Evolutionary conservation across 2,797 vertebrate species (phyloP), one percentile per base, ranked within the genome.

Genomic region (Sebastes taczanowskii): DNA sequence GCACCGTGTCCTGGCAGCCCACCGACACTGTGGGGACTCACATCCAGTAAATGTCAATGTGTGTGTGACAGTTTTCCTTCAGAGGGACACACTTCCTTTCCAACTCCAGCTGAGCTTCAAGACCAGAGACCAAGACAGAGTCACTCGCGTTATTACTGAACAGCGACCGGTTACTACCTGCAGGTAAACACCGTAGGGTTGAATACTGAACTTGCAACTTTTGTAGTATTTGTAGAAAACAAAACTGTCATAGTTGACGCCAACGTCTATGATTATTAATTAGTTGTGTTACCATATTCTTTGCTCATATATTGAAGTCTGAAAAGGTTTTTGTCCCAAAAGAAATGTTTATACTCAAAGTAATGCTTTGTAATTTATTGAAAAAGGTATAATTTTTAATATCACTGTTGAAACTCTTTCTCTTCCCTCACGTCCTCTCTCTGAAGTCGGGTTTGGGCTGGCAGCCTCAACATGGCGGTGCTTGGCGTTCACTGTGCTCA

Each of bases 401-500:
- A 7, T 61, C 42, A 29, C 1, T 6, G 4, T 7, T 18, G 13
- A 34, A 49, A n/a, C 25, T 46, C 18, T 63, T 23, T 74, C n/a
- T 71, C 4, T 10, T 25, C 2, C 59, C 55, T 30, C 2, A 5
- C 60, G 4, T 56, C 55, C 8, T 61, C 23, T 60, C 13, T 53
- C 22, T 67, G 23, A 70, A 96, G 96, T 53, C 84, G 82, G 78
- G 73, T 96, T 14, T 86, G 84, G 77, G 80, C 90, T 0, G 87
- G 91, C 1, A 91, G 83, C 59, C 92, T 96, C 63, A 95, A 96
- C 74, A 86, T 92, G 87, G 87, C 87, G 0, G 95, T 97, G 4
- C 88, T 97, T 5, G 94, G 91, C 1, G 94, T 95, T 55, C 96
- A 97, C 92, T 95, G 92, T 3, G 96, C 95, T 61, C 96, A 96